Evolutionary conservation across 2,113 vertebrate species (phyloP), one percentile per base, ranked within the genome.

Genomic region (Semnornis frantzii): DNA sequence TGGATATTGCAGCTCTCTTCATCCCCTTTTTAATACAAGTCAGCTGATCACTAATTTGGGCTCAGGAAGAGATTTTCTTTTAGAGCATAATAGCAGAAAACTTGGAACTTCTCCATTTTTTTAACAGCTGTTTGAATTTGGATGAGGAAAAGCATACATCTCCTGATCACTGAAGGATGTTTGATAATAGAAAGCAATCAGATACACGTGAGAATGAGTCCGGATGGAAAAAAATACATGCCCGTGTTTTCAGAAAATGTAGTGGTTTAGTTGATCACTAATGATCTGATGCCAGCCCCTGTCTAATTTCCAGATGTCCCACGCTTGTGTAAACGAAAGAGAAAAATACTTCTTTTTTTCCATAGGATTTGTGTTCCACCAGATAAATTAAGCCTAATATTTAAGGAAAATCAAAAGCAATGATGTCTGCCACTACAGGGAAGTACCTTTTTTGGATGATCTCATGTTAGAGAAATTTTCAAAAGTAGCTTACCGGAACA

Each of bases 121-220:
- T 48, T 8, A 69, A 48, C 54, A 82, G 64, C 76, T 76, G 42
- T 72, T 85, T 94, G 58, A 39, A 31, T 76, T 62, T 72, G 68
- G 44, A 76, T 80, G 25, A 90, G 44, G 69, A 90, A 85, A 37
- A 82, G 68, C 15, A 66, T 23, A 44, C 4, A 42, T 46, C 59
- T 64, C 55, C 50, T 54, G 55, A 25, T 54, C 24, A 24, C 24
- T 20, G 44, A 0, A 0, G 14, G 64, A 20, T 28, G 42, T 75
- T 71, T 72, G 13, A 69, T 83, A 82, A 31, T 79, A 21, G 46
- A 72, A n/a, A 57, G 17, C 33, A 44, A 52, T 75, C 72, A 52
- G 50, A 30, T 42, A 65, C 18, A 63, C 19, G 18, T 52, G 64
- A 87, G 23, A n/a, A 42, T 63, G 42, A 78, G 57, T 42, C 30